Base-by-base conservation (phyloP, 1,140 invertebrate species). In the Colletes gigas region DNA sequence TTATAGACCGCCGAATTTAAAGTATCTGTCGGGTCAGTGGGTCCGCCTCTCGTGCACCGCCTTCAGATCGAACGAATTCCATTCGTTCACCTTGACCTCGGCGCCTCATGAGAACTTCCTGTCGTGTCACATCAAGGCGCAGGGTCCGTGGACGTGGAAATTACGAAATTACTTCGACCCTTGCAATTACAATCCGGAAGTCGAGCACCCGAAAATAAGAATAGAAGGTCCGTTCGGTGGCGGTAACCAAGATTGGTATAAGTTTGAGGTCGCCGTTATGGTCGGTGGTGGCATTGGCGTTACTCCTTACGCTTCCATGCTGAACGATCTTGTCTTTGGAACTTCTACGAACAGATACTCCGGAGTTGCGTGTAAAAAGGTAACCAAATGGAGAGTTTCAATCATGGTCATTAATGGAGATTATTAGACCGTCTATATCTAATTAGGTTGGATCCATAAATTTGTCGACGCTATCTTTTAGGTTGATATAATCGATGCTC, bases 101-200 rank as follows among this genome's bases (percentile, higher is more conserved):
- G 98, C 98, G 1, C 99, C 99, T 0, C 99, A 99, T 89, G 98
- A 99, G 91, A 99, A 99, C 92, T 99, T 97, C 89, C 94, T 99
- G 0, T 99, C 98, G 2, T 98, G 99, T 86, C 99, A 99, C 91
- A 99, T 99, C 81, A 99, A 99, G 93, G 98, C 98, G 0, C 98
- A 99, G 91, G 99, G 99, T 0, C 99, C 99, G 0, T 99, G 99
- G 99, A 99, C 99, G 0, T 99, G 98, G 98, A 99, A 99, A 89
- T 92, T 99, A 1, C 95, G 99, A 57, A 99, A 99, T 92, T 98
- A 98, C 89, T 99, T 99, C 90, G 98, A 99, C 93, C 98, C 98
- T 3, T 97, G 96, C 89, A 99, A 98, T 90, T 98, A 97, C 87
- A 97, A 98, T 90, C 96, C 97, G 0, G 97, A 98, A 83, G 96